Evolutionary conservation across 2,797 vertebrate genomes (phyloP).

Genomic region (Antennarius maculatus): DNA sequence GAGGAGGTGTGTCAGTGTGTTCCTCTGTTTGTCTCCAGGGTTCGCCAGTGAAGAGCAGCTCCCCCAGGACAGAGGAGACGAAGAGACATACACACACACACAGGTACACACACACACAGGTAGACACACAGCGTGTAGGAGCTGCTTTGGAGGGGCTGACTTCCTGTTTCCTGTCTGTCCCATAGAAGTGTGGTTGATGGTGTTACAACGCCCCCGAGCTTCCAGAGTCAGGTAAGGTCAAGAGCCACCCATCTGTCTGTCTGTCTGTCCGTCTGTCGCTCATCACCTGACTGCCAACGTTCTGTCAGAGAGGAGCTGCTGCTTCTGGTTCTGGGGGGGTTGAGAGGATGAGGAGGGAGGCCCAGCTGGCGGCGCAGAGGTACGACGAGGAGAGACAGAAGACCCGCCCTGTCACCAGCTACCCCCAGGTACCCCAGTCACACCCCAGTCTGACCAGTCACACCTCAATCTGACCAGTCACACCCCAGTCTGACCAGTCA

Average conservation of each 20-base stretch:
- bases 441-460: not conserved
- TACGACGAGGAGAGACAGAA: slow-evolving; percentile 92
- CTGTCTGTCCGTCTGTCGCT: not conserved
- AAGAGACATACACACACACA: slow-evolving; percentile 66
- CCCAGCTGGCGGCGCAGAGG: slow-evolving; percentile 89
- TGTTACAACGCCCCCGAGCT: slow-evolving; percentile 43
- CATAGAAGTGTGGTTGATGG: slow-evolving; percentile 71
- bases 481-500: no score
- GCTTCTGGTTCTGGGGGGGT: slow-evolving; percentile 47
- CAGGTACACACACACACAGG: not conserved
- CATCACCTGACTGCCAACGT: not conserved
- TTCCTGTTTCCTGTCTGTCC: slow-evolving; percentile 1
- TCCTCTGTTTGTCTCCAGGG: slow-evolving; percentile 70
- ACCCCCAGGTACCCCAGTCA: slow-evolving; percentile 81
- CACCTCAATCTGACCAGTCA: not conserved
- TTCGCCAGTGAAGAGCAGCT: slow-evolving; percentile 82
- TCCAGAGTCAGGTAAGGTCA: slow-evolving; percentile 73
- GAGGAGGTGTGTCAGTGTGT: not conserved
- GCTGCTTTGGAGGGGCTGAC: not conserved
- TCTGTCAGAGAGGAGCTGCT: not conserved
- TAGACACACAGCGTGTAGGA: no score
- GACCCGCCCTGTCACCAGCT: slow-evolving; percentile 80
- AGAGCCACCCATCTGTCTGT: no score
- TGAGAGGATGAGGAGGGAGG: slow-evolving; percentile 89
- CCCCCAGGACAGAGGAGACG: slow-evolving; percentile 82